Base-by-base conservation (phyloP, 2,888 invertebrate genomes). In the Hyppa rectilinea region DNA sequence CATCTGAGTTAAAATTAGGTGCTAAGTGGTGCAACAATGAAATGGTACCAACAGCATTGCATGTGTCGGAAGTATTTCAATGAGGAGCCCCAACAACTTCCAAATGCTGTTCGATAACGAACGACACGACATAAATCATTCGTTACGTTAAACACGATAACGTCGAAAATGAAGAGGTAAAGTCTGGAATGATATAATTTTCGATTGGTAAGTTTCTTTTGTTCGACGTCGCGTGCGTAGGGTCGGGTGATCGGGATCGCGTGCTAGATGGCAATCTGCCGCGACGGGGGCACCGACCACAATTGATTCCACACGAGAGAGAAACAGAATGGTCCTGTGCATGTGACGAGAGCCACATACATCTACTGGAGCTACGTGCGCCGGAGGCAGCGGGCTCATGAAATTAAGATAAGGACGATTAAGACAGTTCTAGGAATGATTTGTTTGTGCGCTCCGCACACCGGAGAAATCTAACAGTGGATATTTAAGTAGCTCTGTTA, bases 181-280 rank as follows among this genome's bases (percentile, higher is more conserved):
- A 85, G 78, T 80, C 75, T 87, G 85, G 86, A 87, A 87, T 89
- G 88, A 87, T 90, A 88, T 83, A 88, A 86, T 88, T 89, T 91
- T 88, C 88, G 91, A 91, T 90, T 87, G 91, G 92, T 84, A 86
- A 90, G 90, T 92, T 92, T 92, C 91, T 91, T 92, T 92, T 92
- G 93, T 93, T 90, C 88, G 91, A 86, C 85, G 87, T 92, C 89
- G 95, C 95, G 95, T 94, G 93, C 92, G 92, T 90, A 88, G 90
- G 90, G 92, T 87, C 90, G 88, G 82, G 87, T 91, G 94, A 94
- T 94, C 92, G 94, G 94, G 89, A 91, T 96, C 92, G 95, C 95
- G 95, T 96, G 95, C 87, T 88, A 89, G 92, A 90, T 91, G 89
- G 92, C 93, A 93, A 94, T 94, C 93, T 91, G 88, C 90, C 87